A percentile compares a stretch with the other conserved stretches of the same genome.
Evolutionary conservation across 2,113 vertebrate species (phyloP).

Genomic region (Phrynosoma blainvillii): DNA sequence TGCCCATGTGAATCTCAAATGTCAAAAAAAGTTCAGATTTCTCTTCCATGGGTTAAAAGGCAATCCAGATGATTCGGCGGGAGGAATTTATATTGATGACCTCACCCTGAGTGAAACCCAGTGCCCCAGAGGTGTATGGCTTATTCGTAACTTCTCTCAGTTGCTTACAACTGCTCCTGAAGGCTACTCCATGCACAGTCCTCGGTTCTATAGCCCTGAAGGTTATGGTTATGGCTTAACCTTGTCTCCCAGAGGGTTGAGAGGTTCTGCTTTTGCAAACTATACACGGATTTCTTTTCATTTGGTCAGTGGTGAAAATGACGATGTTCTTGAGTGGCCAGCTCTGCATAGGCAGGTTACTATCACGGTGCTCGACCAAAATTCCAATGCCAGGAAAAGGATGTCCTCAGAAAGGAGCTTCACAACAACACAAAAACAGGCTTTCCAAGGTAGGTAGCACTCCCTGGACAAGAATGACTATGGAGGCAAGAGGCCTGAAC

Average conservation of each 20-base stretch:
- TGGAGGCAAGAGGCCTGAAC: background rate
- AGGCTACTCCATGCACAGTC: constrained; percentile 69
- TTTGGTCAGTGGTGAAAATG: constrained; percentile 86
- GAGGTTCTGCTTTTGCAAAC: constrained; percentile 16
- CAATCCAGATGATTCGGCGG: constrained; percentile 66
- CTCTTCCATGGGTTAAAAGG: constrained; percentile 86
- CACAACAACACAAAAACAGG: constrained; percentile 72
- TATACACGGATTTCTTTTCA: constrained; percentile 81
- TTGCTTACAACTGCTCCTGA: constrained; percentile 60
- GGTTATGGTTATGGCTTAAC: constrained; percentile 83
- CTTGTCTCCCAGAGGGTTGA: constrained; percentile 60
- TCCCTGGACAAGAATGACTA: too few relatives aligned
- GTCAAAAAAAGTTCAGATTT: constrained; percentile 87
- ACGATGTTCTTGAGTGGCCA: constrained; percentile 87
- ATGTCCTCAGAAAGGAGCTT: constrained; percentile 88
- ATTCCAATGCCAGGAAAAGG: constrained; percentile 79
- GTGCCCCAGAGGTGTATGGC: constrained; percentile 87
- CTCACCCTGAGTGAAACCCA: constrained; percentile 83
- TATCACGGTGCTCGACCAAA: constrained; percentile 87
- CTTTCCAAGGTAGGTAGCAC: background rate
- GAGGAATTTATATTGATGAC: constrained; percentile 88
- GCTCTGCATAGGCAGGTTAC: constrained; percentile 83
- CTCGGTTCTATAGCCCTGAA: constrained; percentile 87
- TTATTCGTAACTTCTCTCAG: constrained; percentile 80
- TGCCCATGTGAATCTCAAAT: constrained; percentile 81